These are phyloP conservation scores for Pycnomerus fuliginosus DNA, from an alignment of 2,888 invertebrate genomes.

Conservation along the genomic window DNA sequence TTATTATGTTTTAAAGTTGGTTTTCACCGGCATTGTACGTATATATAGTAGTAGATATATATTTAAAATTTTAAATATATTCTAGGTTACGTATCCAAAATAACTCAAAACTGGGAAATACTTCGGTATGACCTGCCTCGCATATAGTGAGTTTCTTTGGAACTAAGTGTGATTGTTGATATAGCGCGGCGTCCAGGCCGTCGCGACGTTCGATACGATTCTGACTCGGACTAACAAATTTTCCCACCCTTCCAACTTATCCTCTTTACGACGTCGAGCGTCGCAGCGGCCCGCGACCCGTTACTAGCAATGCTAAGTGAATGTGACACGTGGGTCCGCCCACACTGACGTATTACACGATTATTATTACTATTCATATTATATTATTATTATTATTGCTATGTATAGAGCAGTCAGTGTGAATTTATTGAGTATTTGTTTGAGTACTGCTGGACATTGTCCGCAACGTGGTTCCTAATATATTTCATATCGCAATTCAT, in stretches of 20 bases:
- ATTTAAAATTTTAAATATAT: slow-evolving; percentile 54
- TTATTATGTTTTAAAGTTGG: slow-evolving; percentile 54
- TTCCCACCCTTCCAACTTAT: slow-evolving; percentile 13
- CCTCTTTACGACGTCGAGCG: slow-evolving; percentile 3
- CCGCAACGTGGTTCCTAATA: slow-evolving; percentile 53
- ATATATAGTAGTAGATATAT: slow-evolving; percentile 55
- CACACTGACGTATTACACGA: slow-evolving; percentile 54
- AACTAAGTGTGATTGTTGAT: slow-evolving; percentile 74
- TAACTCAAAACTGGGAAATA: slow-evolving; percentile 57
- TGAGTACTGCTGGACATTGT: slow-evolving; percentile 45
- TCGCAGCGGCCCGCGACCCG: slow-evolving; percentile 28
- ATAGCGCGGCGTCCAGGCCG: slow-evolving; percentile 38
- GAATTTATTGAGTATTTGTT: slow-evolving; percentile 47
- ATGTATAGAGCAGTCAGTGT: slow-evolving; percentile 50
- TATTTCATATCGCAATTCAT: slow-evolving; percentile 53
- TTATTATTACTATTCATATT: slow-evolving; percentile 57
- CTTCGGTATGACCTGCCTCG: slow-evolving; percentile 65
- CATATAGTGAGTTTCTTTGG: slow-evolving; percentile 76
- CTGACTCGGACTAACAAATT: slow-evolving; percentile 12
- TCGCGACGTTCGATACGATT: slow-evolving; percentile 15
- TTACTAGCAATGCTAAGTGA: slow-evolving; percentile 53
- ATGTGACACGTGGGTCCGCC: slow-evolving; percentile 51
- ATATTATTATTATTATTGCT: slow-evolving; percentile 47
- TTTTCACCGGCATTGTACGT: slow-evolving; percentile 54
- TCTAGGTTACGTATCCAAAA: slow-evolving; percentile 57